Base-by-base conservation (phyloP, 1,140 invertebrate genomes). In the Drosophila nasuta region DNA sequence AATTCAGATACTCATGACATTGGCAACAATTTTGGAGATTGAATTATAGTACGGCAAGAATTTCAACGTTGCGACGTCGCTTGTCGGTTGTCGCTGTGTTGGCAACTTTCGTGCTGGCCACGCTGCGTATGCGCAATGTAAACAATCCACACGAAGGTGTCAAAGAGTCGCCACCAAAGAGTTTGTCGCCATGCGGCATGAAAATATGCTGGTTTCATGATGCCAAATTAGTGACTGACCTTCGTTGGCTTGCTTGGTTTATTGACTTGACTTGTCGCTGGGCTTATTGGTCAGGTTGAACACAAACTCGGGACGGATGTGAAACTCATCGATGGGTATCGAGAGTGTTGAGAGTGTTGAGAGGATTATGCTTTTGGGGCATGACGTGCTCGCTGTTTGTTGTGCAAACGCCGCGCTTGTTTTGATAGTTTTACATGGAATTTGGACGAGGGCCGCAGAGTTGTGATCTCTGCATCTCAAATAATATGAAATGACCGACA, bases 101-200 rank as follows among this genome's bases (percentile, higher is more conserved):
- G 25, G 35, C 49, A 30, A 5, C 52, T 52, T 57, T 49, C 10
- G n/a, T 54, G 59, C 20, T 75, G 43, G 46, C 71, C 25, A 82
- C 57, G 54, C 41, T 48, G 66, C 83, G 79, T 87, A 87, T 86
- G 79, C 64, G 76, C 72, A 82, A 82, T 87, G 72, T 62, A 67
- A 73, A 71, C 58, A 87, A 65, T 66, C 51, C 51, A 71, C 63
- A 66, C n/a, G 64, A 35, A 58, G 60, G 25, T 74, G 62, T 52
- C 56, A 73, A 81, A 70, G 58, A 33, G 30, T 33, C 30, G 30
- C 3, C 35, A 1, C 66, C 49, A 48, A 59, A 73, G 46, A 15
- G 17, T 49, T n/a, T 13, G 41, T 43, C 41, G 41, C 41, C 46
- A 49, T 49, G 46, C 17, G 46, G 17, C 48, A 51, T 33, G 51